Base-by-base conservation (phyloP, 2,113 vertebrate genomes). In the Xiphias gladius region DNA sequence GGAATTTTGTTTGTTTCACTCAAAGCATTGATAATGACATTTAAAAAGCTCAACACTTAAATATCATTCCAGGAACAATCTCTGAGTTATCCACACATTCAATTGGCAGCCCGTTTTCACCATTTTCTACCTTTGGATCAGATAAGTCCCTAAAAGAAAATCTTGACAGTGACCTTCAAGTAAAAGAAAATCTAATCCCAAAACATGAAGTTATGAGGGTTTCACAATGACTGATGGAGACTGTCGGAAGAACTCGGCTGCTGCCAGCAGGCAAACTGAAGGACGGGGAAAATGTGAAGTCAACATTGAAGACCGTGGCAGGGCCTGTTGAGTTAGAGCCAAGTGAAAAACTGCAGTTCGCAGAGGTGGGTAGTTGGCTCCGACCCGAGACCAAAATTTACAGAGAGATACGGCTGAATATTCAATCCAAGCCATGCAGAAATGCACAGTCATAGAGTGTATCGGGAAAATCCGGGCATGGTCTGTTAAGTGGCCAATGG, bases 201-300 rank as follows among this genome's bases (percentile, higher is more conserved):
- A 32, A 77, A 85, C 67, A 41, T 57, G 39, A 63, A 78, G 57
- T 80, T 80, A 64, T 70, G 54, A 69, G 64, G 24, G 48, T 83
- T 65, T 82, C 73, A 67, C 67, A 58, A 19, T 63, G 86, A 88
- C 41, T 71, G 80, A 88, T 90, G 64, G 77, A 84, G 69, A 20
- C 54, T 54, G 66, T 77, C 35, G 17, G 35, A 26, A 24, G 28
- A 37, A 32, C 46, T 50, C 41, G 52, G 39, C 73, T 35, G 65
- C 84, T 76, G 80, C 81, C 80, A 76, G 79, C 9, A 61, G 73
- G 74, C 82, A 76, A 61, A 73, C 35, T 5, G 12, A 82, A 73
- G 54, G 50, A 86, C 19, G n/a, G 63, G 52, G 64, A 43, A 80
- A 75, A 73, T 67, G n/a, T 62, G 63, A 85, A 88, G 84, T 79